Evolutionary conservation across 1,140 invertebrate genomes (phyloP).

Genomic region (Uloborus diversus): DNA sequence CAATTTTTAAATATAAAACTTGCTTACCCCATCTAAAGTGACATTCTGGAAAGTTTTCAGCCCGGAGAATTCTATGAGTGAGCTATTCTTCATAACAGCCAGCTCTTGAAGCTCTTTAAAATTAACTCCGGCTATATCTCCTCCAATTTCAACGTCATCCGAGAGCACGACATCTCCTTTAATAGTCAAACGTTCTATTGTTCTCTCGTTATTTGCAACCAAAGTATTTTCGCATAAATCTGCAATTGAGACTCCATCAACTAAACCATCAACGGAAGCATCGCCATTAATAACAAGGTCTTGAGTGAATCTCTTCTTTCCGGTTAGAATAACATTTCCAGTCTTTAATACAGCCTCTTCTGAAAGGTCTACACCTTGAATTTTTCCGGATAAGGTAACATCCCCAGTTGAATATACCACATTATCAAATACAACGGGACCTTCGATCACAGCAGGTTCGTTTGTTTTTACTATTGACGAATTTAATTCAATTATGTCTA

Average conservation of each 20-base stretch:
- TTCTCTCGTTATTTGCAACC: background rate
- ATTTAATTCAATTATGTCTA: constrained; percentile 32
- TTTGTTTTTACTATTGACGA: constrained; percentile 35
- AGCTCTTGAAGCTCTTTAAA: constrained; percentile 12
- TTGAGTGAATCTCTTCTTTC: constrained; percentile 33
- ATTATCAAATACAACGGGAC: constrained; percentile 20
- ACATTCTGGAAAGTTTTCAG: constrained; percentile 37
- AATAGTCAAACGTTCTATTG: constrained; percentile 15
- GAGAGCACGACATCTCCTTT: constrained; percentile 31
- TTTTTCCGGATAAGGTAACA: constrained; percentile 23
- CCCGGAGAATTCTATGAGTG: background rate
- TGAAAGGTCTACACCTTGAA: constrained; percentile 54
- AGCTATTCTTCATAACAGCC: background rate
- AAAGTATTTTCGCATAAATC: constrained; percentile 50
- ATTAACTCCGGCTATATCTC: constrained; percentile 36
- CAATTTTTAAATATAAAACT: no score
- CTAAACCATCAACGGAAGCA: constrained; percentile 27
- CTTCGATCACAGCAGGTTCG: constrained; percentile 24
- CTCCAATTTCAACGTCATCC: background rate
- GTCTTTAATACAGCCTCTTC: constrained; percentile 43
- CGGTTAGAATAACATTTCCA: constrained; percentile 33
- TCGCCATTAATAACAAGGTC: constrained; percentile 26
- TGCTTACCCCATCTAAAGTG: constrained; percentile 50
- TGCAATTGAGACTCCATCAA: constrained; percentile 40
- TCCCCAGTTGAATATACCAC: constrained; percentile 1